phyloP scores from a whole-genome alignment of 2,888 invertebrate genomes.

The Machimus atricapillus region DNA sequence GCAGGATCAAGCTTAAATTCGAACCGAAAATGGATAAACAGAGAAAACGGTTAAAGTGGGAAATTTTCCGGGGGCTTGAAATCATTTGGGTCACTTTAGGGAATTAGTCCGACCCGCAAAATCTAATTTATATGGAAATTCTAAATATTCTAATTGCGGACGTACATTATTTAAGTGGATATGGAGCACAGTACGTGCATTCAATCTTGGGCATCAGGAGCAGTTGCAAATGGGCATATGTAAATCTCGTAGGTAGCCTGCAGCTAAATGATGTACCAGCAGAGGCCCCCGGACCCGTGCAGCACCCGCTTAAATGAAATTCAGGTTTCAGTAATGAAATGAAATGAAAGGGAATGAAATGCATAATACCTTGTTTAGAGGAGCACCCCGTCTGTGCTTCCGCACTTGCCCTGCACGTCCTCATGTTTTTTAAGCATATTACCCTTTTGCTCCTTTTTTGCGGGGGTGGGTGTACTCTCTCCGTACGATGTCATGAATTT shows the following conservation, averaged over 20 bases:
- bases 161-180: slow-evolving; percentile 29
- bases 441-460: neutral
- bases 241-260: slow-evolving; percentile 18
- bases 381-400: neutral
- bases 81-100: slow-evolving; percentile 15
- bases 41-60: neutral
- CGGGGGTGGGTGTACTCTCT: neutral
- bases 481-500: neutral
- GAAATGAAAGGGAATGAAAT: neutral
- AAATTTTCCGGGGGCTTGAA: slow-evolving; percentile 11
- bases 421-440: neutral
- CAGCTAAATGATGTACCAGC: slow-evolving; percentile 1
- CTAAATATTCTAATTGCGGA: slow-evolving; percentile 32
- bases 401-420: neutral
- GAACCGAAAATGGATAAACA: neutral
- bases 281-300: neutral
- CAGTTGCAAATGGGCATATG: slow-evolving; percentile 15
- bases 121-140: slow-evolving; percentile 32
- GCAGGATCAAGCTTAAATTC: neutral
- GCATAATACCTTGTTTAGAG: neutral
- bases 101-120: slow-evolving; percentile 22
- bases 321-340: slow-evolving; percentile 19
- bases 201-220: slow-evolving; percentile 22
- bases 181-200: neutral
- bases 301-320: neutral